Percentiles rank a stretch among this genome's conserved stretches.
Evolutionary conservation across 1,140 invertebrate species (phyloP).

Genomic region (Drosophila bifasciata): DNA sequence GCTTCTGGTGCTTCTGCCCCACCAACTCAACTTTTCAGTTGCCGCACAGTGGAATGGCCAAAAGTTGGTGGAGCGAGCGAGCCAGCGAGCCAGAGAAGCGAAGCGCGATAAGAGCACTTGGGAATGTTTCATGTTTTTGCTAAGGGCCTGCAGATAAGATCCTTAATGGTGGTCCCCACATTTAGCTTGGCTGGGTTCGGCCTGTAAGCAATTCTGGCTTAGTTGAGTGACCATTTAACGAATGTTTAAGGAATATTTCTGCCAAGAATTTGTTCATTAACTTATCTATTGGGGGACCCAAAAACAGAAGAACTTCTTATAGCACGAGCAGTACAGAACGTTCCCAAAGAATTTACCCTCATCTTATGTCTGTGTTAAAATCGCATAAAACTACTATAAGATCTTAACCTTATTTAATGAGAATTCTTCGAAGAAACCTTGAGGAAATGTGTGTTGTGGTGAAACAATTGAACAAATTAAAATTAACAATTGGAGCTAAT

Average conservation of each 20-base stretch:
- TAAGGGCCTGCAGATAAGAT: slow-evolving; percentile 52
- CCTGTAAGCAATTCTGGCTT: slow-evolving; percentile 14
- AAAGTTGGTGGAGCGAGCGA: slow-evolving; percentile 33
- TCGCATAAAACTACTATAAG: no score
- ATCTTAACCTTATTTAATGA: no score
- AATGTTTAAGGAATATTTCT: slow-evolving; percentile 26
- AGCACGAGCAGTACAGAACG: no score
- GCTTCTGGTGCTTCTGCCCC: neutral
- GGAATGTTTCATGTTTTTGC: slow-evolving; percentile 55
- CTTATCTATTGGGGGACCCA: neutral
- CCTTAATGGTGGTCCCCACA: slow-evolving; percentile 30
- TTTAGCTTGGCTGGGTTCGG: slow-evolving; percentile 13
- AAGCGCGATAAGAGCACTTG: slow-evolving; percentile 55
- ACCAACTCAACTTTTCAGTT: slow-evolving; percentile 13
- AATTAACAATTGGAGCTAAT: no score
- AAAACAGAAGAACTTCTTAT: no score
- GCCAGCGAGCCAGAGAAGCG: slow-evolving; percentile 8
- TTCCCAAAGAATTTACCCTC: no score
- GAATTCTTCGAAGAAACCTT: no score
- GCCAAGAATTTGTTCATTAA: slow-evolving; percentile 8
- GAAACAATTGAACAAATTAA: no score
- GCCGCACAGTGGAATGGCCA: slow-evolving; percentile 38
- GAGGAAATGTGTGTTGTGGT: no score
- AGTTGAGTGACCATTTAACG: slow-evolving; percentile 42
- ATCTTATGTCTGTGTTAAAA: no score